phyloP scores from a whole-genome alignment of 2,113 vertebrate species.

The Hydrochoerus hydrochaeris region DNA sequence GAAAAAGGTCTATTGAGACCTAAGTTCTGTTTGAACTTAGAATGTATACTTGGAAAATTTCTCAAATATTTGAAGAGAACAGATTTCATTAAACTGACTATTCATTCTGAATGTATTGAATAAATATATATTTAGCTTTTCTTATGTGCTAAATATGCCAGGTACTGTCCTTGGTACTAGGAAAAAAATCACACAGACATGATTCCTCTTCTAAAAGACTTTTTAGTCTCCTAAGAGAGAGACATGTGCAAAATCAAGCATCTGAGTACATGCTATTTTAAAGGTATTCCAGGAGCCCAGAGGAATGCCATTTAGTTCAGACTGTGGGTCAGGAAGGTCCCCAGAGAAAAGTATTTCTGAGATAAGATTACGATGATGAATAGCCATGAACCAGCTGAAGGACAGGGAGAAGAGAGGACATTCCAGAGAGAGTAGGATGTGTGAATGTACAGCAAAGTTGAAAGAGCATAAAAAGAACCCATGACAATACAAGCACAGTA shows the following conservation, averaged over 20 bases:
- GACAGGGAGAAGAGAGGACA: not conserved
- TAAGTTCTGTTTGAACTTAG: not conserved
- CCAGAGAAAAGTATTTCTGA: not conserved
- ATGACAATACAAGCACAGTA: not conserved
- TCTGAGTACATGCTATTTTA: not conserved
- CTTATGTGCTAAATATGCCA: not conserved
- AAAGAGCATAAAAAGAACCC: not conserved
- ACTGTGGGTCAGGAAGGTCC: not conserved
- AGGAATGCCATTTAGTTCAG: not conserved
- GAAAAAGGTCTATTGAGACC: not conserved
- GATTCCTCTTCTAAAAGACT: not conserved
- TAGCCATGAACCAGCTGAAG: not conserved
- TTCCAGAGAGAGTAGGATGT: not conserved
- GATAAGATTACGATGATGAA: conserved; percentile 7
- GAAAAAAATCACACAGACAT: not conserved
- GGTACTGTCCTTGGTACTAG: conserved; percentile 46
- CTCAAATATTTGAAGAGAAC: not conserved
- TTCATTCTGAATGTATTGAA: conserved; percentile 31
- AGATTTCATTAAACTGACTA: not conserved
- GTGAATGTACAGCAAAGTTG: not conserved
- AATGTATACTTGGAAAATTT: not conserved
- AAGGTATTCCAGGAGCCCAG: not conserved
- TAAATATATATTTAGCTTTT: not conserved
- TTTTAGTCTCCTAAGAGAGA: not conserved
- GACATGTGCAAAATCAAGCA: not conserved